Evolutionary conservation across 2,888 invertebrate genomes (phyloP), one percentile per base, ranked within the genome.

Genomic region (Diarsia mendica): DNA sequence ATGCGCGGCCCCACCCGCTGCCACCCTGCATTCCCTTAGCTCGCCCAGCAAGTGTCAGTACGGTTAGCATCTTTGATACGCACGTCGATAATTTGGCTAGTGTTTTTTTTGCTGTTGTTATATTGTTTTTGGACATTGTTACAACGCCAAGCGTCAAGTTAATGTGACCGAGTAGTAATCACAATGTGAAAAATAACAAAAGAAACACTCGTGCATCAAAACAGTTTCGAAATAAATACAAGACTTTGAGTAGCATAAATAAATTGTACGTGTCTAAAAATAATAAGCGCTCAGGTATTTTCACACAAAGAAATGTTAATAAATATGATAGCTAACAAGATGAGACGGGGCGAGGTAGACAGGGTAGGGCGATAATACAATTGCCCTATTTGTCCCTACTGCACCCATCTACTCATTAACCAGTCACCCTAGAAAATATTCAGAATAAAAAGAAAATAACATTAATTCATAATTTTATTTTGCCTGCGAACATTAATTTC

Each of bases 351-450:
- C 51, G 70, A 51, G 85, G 69, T 67, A 58, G 55, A 68, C 71
- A 8, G 33, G 67, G 75, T 71, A 18, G 64, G 83, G 74, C 61
- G 46, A 70, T 67, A 60, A 10, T 33, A 13, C 9, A 13, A 65
- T 72, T 72, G 61, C 64, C 81, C 81, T 67, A 44, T 75, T 84
- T 71, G 77, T 55, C 82, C 72, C 11, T 10, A 28, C 69, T 51
- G n/a, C 81, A 13, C 76, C 66, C 70, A 33, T 15, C 9, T 13
- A 33, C 18, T 2, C 28, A 28, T 28, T 2, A 28, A 28, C 39
- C 23, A 58, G 23, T 49, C 20, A 51, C 49, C 2, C 23, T 46
- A n/a, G 5, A 49, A 28, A 44, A 58, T 23, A 39, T 51, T 46
- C 13, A 51, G 18, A 79, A 51, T 15, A 1, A 20, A 64, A 69